Percentiles rank a stretch among this genome's conserved stretches.
Conservation (phyloP, 1,140 invertebrate species). For the Dendroctonus ponderosae region DNA sequence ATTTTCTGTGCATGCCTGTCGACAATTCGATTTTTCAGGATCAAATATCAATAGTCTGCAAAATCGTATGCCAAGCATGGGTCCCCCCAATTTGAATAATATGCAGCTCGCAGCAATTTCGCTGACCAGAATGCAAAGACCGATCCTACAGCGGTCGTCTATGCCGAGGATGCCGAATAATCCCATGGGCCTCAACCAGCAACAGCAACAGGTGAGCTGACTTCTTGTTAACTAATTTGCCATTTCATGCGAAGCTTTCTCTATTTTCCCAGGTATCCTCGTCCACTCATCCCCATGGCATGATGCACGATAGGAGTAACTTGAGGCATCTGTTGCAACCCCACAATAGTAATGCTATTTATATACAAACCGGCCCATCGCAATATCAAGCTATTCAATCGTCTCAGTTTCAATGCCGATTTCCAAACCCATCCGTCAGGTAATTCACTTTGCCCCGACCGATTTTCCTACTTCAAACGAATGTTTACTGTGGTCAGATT, state of each 20-base stretch:
- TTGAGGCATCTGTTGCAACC: conserved; percentile 47
- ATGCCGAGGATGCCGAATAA: conserved; percentile 36
- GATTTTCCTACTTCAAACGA: no score
- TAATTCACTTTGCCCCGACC: no score
- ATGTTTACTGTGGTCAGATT: conserved; percentile 11
- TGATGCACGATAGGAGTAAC: conserved; percentile 46
- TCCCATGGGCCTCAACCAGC: conserved; percentile 42
- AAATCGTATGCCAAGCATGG: conserved; percentile 37
- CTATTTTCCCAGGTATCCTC: conserved; percentile 43
- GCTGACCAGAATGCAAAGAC: conserved; percentile 38
- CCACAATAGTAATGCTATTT: conserved; percentile 42
- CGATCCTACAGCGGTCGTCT: conserved; percentile 34
- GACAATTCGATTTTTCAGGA: conserved; percentile 1
- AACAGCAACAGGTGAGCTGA: conserved; percentile 42
- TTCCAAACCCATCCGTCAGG: conserved; percentile 16
- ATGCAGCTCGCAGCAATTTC: conserved; percentile 34
- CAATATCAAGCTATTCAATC: conserved; percentile 50
- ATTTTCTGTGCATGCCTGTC: neutral
- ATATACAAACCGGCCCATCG: conserved; percentile 48
- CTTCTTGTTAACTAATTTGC: neutral
- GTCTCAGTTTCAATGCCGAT: conserved; percentile 46
- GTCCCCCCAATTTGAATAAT: conserved; percentile 34
- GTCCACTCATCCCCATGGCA: conserved; percentile 50
- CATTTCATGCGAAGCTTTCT: neutral
- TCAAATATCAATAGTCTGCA: conserved; percentile 18